A percentile compares a stretch with the other conserved stretches of the same genome.
Evolutionary conservation across 2,888 invertebrate genomes (phyloP).

Genomic region (Torymus aiolomorphi): DNA sequence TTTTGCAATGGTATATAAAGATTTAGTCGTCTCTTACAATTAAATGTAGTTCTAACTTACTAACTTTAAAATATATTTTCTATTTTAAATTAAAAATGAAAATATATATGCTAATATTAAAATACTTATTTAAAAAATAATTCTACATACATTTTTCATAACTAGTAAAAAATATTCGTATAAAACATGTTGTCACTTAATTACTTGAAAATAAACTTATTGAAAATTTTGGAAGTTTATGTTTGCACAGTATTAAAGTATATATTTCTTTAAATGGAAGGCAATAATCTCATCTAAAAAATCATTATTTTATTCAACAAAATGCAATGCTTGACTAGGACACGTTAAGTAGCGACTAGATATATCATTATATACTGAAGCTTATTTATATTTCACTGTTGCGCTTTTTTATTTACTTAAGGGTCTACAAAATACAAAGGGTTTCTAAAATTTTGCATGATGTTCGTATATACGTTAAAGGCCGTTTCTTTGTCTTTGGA

Average conservation of each 20-base stretch:
- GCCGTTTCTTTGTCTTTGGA: constrained; percentile 51
- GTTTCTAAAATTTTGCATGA: constrained; percentile 40
- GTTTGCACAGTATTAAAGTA: constrained; percentile 19
- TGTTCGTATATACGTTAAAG: constrained; percentile 40
- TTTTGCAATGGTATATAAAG: not conserved
- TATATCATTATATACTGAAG: constrained; percentile 56
- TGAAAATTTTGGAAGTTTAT: not conserved
- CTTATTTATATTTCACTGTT: constrained; percentile 37
- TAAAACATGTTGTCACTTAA: constrained; percentile 23
- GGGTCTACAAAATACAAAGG: constrained; percentile 51
- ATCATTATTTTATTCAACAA: constrained; percentile 55
- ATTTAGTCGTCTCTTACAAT: constrained; percentile 2
- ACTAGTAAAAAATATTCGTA: constrained; percentile 22
- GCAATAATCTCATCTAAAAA: not conserved
- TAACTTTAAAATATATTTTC: constrained; percentile 18
- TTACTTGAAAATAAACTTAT: constrained; percentile 18
- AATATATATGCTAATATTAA: constrained; percentile 11
- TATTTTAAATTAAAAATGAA: constrained; percentile 4
- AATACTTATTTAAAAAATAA: constrained; percentile 26
- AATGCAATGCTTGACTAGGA: constrained; percentile 73
- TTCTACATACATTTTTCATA: constrained; percentile 19
- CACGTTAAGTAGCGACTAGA: constrained; percentile 73
- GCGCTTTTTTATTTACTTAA: constrained; percentile 1
- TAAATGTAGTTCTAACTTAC: not conserved
- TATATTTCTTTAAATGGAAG: constrained; percentile 10